phyloP scores from a whole-genome alignment of 2,888 invertebrate genomes.

The Hirtodrosophila cameraria region DNA sequence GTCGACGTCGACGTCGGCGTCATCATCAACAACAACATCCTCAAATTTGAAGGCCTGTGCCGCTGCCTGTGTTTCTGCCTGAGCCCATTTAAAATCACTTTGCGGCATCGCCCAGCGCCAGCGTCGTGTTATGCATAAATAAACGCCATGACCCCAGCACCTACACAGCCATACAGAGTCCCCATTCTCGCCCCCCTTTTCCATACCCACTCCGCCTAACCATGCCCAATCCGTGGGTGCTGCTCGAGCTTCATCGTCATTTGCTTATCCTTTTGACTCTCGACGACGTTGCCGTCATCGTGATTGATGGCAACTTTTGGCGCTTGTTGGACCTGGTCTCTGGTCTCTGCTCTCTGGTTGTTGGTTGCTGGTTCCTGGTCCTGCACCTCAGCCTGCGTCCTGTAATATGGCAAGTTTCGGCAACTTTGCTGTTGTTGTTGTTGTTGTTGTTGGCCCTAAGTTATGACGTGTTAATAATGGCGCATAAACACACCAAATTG shows the following conservation, averaged over 20 bases:
- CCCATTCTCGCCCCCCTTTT: too few species aligned
- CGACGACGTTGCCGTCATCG: conserved; percentile 31
- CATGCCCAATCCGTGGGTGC: conserved; percentile 4
- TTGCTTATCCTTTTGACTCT: conserved; percentile 67
- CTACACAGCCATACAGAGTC: conserved; percentile 6
- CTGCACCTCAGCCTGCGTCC: conserved; percentile 2
- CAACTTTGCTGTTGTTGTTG: conserved; percentile 45
- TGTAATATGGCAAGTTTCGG: conserved; percentile 47
- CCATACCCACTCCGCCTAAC: conserved; percentile 3
- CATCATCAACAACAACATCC: conserved; percentile 52
- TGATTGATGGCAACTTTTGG: conserved; percentile 77
- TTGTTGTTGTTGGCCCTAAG: conserved; percentile 55
- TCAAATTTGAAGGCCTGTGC: conserved; percentile 66
- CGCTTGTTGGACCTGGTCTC: conserved; percentile 29
- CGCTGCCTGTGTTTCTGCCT: too few species aligned
- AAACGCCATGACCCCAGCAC: conserved; percentile 55
- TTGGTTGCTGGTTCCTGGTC: too few species aligned
- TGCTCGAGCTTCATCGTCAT: conserved; percentile 45
- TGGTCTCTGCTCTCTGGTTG: too few species aligned
- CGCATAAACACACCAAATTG: conserved; percentile 73
- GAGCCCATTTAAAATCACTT: conserved; percentile 81
- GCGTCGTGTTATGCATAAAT: conserved; percentile 81
- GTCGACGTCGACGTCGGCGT: conserved; percentile 24
- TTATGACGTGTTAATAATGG: conserved; percentile 83
- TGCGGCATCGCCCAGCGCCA: conserved; percentile 53